phyloP scores from a whole-genome alignment of 1,140 invertebrate genomes.

The Dendroctonus ponderosae region DNA sequence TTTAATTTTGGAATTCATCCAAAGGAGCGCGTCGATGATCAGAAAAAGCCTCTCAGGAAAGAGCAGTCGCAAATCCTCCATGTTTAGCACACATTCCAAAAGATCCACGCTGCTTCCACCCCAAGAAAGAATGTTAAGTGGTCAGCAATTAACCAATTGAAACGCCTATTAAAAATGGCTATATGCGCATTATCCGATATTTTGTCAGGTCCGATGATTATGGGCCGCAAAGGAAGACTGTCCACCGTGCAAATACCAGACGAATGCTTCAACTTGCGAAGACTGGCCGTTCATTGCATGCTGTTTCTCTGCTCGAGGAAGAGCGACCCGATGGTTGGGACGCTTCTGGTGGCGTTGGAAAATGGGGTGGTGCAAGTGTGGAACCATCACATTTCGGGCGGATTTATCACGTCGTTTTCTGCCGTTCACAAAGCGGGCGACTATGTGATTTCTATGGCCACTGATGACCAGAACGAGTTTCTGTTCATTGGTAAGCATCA shows the following conservation, averaged over 20 bases:
- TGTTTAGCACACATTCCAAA: background rate
- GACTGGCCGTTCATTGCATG: slow-evolving; percentile 44
- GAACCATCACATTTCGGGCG: slow-evolving; percentile 69
- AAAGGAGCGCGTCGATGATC: too few species aligned
- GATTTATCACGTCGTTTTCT: slow-evolving; percentile 61
- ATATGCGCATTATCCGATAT: background rate
- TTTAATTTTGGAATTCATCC: too few species aligned
- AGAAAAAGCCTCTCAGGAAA: too few species aligned
- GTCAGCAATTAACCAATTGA: background rate
- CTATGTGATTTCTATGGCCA: slow-evolving; percentile 63
- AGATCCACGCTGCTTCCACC: slow-evolving; percentile 2
- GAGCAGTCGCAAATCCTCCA: background rate
- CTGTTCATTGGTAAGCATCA: slow-evolving; percentile 59
- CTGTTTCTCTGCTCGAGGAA: slow-evolving; percentile 44
- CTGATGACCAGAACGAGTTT: slow-evolving; percentile 63
- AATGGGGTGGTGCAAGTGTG: slow-evolving; percentile 69
- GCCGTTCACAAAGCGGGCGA: slow-evolving; percentile 65
- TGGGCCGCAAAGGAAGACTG: slow-evolving; percentile 27
- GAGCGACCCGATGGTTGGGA: slow-evolving; percentile 52
- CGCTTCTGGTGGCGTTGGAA: slow-evolving; percentile 63
- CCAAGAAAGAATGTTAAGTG: slow-evolving; percentile 12
- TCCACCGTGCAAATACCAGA: slow-evolving; percentile 41
- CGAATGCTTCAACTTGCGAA: slow-evolving; percentile 39
- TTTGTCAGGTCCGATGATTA: slow-evolving; percentile 15
- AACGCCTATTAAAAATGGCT: background rate